phyloP scores from a whole-genome alignment of 92 coral and sea anemone species.

The Micromussa lordhowensis region DNA sequence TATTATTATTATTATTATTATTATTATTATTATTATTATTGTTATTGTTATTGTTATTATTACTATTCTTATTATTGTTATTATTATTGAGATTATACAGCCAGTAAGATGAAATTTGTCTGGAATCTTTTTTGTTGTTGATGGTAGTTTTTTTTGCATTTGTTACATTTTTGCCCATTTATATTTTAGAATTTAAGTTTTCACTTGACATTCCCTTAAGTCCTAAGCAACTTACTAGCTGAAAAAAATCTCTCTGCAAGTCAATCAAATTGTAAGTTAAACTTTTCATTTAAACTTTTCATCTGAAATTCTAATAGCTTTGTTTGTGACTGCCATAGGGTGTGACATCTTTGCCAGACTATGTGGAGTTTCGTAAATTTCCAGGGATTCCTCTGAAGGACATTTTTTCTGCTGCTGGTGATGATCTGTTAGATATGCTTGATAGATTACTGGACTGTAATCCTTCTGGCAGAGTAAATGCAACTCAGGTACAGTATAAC shows the following conservation, averaged over 20 bases:
- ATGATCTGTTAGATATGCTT: slow-evolving; percentile 89
- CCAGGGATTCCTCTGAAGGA: slow-evolving; percentile 96
- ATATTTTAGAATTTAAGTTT: too few relatives aligned
- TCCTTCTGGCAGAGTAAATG: slow-evolving; percentile 92
- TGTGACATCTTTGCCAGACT: slow-evolving; percentile 88
- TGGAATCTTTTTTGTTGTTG: not conserved
- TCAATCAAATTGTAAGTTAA: not conserved
- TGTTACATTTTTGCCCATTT: not conserved
- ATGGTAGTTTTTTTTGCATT: not conserved
- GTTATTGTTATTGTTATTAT: too few relatives aligned
- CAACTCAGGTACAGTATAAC: slow-evolving; percentile 78
- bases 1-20: too few relatives aligned
- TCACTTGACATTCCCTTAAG: not conserved
- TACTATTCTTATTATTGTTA: too few relatives aligned
- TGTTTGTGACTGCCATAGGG: slow-evolving; percentile 60
- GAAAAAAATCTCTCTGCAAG: too few relatives aligned
- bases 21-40: too few relatives aligned
- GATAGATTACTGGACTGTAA: slow-evolving; percentile 92
- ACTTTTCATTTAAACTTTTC: not conserved
- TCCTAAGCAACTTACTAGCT: too few relatives aligned
- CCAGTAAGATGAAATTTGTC: not conserved
- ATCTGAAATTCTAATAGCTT: not conserved
- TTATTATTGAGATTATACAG: too few relatives aligned
- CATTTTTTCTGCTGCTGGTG: slow-evolving; percentile 96
- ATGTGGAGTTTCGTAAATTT: slow-evolving; percentile 91